Evolutionary conservation across 2,797 vertebrate species (phyloP).

Genomic region (Rhodeus uyekii): DNA sequence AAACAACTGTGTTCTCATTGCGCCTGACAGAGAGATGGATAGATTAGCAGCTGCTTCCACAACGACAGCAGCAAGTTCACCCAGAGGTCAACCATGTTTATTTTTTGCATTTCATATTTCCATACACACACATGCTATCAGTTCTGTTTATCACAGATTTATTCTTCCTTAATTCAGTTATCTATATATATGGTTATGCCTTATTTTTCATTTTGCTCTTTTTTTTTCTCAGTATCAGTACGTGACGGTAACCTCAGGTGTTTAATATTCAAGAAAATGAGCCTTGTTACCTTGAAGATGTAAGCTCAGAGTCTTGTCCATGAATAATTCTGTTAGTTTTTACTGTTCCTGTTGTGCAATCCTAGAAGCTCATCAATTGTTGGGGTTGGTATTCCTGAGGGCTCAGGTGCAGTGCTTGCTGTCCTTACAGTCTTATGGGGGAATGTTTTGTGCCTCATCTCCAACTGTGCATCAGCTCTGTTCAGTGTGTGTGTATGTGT

Average conservation of each 20-base stretch:
- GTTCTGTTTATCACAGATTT: neutral
- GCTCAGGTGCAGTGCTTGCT: slow-evolving; percentile 12
- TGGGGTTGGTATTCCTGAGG: neutral
- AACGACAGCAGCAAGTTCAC: neutral
- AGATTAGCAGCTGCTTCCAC: neutral
- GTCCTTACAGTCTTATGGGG: slow-evolving; percentile 8
- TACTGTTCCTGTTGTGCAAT: slow-evolving; percentile 5
- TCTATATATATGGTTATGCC: neutral
- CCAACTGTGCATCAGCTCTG: slow-evolving; percentile 7
- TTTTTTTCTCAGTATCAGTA: slow-evolving; percentile 1
- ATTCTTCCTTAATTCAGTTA: neutral
- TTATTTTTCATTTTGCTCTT: neutral
- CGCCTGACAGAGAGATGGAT: neutral
- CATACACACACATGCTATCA: neutral
- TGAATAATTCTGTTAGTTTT: slow-evolving; percentile 19
- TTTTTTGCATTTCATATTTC: slow-evolving; percentile 6
- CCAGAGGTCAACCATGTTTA: neutral
- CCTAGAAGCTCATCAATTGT: slow-evolving; percentile 18
- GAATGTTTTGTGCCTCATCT: neutral
- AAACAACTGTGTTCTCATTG: neutral
- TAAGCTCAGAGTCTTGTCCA: neutral
- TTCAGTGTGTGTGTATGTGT: neutral
- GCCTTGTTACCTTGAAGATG: slow-evolving; percentile 13
- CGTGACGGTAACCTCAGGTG: slow-evolving; percentile 22
- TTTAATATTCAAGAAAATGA: slow-evolving; percentile 20